Evolutionary conservation across 2,113 vertebrate species (phyloP), one percentile per base, ranked within the genome.

Genomic region (Colistium nudipinnis): DNA sequence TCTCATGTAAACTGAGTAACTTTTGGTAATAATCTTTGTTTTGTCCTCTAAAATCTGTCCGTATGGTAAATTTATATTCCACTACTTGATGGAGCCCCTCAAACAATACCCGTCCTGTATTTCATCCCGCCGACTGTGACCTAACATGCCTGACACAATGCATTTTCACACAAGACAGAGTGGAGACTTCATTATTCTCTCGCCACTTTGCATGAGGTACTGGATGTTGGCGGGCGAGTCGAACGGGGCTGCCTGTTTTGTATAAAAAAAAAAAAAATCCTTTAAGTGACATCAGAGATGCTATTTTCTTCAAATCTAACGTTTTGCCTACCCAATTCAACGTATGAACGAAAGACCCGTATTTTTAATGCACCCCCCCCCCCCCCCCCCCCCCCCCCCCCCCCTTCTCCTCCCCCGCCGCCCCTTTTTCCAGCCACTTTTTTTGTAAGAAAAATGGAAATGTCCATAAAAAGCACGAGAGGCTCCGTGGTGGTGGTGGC

Each of bases 291-390:
- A 85, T 87, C 83, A 81, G 84, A 93, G 87, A 92, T 92, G 88
- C 89, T 92, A 92, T 93, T 92, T 93, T 93, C 74, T 88, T 87
- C 80, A 41, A 90, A 81, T 88, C 77, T 91, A 88, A 87, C 79
- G 63, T 91, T 82, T 91, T 91, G 92, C 91, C 84, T 92, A 91
- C 90, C 57, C 81, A 87, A 80, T 78, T 62, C 78, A 67, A 74
- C 80, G 54, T 76, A 75, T 64, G 74, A 78, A 69, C 72, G 54
- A 87, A 78, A 66, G 81, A 87, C 89, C 90, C 91, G 91, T 92
- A 92, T 93, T 94, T 94, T 91, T 92, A 93, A 88, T 89, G 88
- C 87, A 89, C 86, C 72, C n/a, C n/a, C n/a, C n/a, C n/a, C n/a
- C n/a, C n/a, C n/a, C n/a, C n/a, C n/a, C n/a, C n/a, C n/a, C n/a